phyloP scores from a whole-genome alignment of 2,113 vertebrate genomes.

The Serilophus lunatus region DNA sequence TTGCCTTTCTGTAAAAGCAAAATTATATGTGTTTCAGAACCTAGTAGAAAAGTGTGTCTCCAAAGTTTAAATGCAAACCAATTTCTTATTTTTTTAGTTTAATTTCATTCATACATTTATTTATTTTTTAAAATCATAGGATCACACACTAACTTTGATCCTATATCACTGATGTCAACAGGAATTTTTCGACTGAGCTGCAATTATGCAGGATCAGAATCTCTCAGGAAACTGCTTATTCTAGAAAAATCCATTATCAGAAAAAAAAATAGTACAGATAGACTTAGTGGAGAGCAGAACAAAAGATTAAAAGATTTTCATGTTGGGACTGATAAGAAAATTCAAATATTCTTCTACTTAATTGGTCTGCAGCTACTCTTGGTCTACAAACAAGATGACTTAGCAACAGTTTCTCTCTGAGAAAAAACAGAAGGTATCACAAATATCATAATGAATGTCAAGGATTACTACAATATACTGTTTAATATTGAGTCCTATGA shows the following conservation, averaged over 20 bases:
- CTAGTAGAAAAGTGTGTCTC: background rate
- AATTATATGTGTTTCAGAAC: background rate
- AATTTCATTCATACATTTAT: background rate
- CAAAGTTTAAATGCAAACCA: background rate
- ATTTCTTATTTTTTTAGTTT: background rate
- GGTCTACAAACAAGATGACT: background rate
- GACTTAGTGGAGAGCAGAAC: background rate
- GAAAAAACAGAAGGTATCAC: background rate
- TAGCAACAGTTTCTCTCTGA: background rate
- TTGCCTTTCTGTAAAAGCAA: background rate
- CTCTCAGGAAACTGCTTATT: background rate
- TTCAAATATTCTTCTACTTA: background rate
- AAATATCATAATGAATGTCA: accelerated
- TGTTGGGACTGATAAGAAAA: background rate
- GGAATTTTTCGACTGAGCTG: background rate
- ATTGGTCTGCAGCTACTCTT: background rate
- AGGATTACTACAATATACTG: background rate
- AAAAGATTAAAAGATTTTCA: background rate
- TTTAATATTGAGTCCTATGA: background rate
- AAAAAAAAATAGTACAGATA: background rate
- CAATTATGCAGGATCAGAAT: background rate
- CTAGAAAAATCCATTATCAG: background rate
- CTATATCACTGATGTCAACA: background rate
- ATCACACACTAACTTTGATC: background rate
- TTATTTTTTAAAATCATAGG: background rate